Evolutionary conservation across 2,113 vertebrate genomes (phyloP).

Genomic region (Muntiacus muntjak): DNA sequence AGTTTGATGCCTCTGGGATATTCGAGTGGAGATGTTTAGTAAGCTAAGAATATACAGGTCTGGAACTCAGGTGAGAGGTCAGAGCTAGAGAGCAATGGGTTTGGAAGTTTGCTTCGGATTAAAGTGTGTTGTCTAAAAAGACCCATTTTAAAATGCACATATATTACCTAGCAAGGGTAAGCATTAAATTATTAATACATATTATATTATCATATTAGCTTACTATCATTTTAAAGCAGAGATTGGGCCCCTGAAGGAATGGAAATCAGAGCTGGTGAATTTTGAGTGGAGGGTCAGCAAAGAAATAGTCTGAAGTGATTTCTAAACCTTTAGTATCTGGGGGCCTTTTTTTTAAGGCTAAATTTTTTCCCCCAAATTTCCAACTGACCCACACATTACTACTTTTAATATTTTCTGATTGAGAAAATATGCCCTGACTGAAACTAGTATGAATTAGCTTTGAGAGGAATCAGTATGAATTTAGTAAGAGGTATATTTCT

Average conservation of each 20-base stretch:
- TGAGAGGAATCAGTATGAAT: neutral
- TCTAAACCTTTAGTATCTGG: neutral
- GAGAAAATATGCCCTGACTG: neutral
- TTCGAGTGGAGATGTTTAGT: neutral
- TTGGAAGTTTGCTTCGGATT: slow-evolving; percentile 47
- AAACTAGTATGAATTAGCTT: neutral
- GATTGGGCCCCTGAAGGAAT: slow-evolving; percentile 44
- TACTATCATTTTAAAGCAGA: slow-evolving; percentile 52
- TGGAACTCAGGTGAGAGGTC: slow-evolving; percentile 5
- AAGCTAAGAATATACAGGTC: slow-evolving; percentile 5
- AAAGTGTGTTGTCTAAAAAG: slow-evolving; percentile 50
- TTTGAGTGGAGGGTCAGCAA: neutral
- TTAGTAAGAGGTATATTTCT: neutral
- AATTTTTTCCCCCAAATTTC: neutral
- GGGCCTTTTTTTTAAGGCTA: neutral
- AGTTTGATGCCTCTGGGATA: neutral
- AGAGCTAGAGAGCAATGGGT: neutral
- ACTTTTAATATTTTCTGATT: neutral
- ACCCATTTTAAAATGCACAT: slow-evolving; percentile 62
- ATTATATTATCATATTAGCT: slow-evolving; percentile 58
- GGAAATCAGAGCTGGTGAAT: slow-evolving; percentile 27
- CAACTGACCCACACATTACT: neutral
- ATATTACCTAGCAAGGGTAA: slow-evolving; percentile 50
- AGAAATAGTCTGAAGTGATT: slow-evolving; percentile 15
- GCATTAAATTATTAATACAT: slow-evolving; percentile 60